These are phyloP conservation scores for Paradoxurus hermaphroditus DNA, from an alignment of 2,113 vertebrate genomes.

Conservation along the genomic window DNA sequence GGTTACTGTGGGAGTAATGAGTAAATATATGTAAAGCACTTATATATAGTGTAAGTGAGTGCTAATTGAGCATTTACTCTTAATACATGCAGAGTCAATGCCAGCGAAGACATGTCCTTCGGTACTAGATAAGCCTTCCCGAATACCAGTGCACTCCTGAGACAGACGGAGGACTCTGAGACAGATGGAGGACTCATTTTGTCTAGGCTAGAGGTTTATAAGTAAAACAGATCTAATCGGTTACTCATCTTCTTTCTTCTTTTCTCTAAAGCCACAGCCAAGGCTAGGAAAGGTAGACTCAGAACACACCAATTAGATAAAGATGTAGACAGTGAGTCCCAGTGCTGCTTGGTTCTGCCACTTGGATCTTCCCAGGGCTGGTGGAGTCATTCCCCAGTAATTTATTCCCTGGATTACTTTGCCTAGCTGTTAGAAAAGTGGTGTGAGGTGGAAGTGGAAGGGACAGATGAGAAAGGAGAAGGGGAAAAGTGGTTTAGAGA, in stretches of 20 bases:
- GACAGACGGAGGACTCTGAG: background rate
- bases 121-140: background rate
- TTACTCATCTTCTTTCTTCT: background rate
- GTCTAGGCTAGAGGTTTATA: background rate
- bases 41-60: background rate
- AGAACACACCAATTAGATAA: background rate
- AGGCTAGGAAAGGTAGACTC: background rate
- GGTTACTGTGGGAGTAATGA: background rate
- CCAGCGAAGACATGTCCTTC: background rate
- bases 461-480: no score
- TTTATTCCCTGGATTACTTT: background rate
- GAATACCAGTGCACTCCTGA: background rate
- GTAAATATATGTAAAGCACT: background rate
- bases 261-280: background rate
- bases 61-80: background rate
- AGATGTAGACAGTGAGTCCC: background rate
- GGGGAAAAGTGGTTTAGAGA: background rate
- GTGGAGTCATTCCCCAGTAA: background rate
- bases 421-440: background rate
- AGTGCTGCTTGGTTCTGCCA: background rate
- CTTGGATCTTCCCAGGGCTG: background rate
- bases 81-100: background rate
- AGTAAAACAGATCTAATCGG: background rate
- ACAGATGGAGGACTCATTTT: background rate
- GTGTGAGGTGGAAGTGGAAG: background rate